phyloP scores from a whole-genome alignment of 1,140 invertebrate species.

The Zaprionus tsacasi region DNA sequence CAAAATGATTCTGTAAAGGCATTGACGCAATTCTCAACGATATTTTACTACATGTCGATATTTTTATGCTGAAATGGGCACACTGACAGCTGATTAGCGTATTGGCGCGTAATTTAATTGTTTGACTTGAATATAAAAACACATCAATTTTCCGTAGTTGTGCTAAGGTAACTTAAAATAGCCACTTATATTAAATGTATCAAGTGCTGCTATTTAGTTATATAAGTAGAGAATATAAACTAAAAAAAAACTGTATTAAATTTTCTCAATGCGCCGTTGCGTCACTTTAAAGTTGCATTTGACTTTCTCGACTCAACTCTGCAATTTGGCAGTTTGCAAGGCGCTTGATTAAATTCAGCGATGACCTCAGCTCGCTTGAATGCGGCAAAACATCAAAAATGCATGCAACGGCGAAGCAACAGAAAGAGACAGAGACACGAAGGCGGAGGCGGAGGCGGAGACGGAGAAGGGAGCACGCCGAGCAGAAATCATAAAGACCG shows the following conservation, averaged over 20 bases:
- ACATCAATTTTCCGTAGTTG: neutral
- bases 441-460: neutral
- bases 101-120: neutral
- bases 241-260: neutral
- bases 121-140: neutral
- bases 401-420: slow-evolving; percentile 36
- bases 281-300: slow-evolving; percentile 22
- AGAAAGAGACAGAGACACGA: neutral
- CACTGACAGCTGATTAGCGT: neutral
- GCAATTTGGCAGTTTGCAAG: slow-evolving; percentile 10
- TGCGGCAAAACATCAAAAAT: slow-evolving; percentile 63
- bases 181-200: neutral
- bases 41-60: neutral
- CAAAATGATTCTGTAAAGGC: neutral
- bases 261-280: neutral
- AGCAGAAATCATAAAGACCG: slow-evolving; percentile 64
- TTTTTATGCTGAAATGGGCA: neutral
- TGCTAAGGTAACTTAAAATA: neutral
- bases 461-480: neutral
- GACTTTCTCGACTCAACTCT: slow-evolving; percentile 3
- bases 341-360: slow-evolving; percentile 66
- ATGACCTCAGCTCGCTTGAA: slow-evolving; percentile 11
- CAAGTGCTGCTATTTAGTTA: neutral
- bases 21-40: too few relatives aligned
- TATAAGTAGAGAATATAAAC: neutral